These are phyloP conservation scores for Eurypyga helias DNA, from an alignment of 2,113 vertebrate species.

Conservation along the genomic window DNA sequence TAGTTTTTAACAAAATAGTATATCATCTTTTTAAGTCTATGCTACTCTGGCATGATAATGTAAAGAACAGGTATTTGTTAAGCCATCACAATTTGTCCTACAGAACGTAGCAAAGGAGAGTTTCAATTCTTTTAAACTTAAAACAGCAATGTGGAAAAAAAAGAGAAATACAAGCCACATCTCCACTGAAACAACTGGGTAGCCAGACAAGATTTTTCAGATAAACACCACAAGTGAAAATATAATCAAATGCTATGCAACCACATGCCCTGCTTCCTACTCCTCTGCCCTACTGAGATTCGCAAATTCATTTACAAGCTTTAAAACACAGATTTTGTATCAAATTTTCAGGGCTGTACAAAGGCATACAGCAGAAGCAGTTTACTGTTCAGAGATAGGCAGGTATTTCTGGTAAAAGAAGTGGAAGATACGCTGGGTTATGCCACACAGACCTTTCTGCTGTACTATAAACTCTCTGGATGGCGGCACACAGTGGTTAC, in stretches of 20 bases:
- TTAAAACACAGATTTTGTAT: neutral
- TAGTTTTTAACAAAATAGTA: neutral
- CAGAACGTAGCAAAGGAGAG: neutral
- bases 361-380: neutral
- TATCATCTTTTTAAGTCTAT: neutral
- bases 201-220: neutral
- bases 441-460: neutral
- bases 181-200: neutral
- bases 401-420: neutral
- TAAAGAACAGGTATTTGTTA: neutral
- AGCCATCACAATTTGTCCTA: neutral
- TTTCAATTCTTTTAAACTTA: neutral
- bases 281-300: neutral
- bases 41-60: neutral
- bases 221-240: neutral
- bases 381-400: neutral
- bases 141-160: neutral
- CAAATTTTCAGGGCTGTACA: neutral
- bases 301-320: neutral
- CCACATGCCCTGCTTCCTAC: neutral
- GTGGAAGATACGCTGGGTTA: neutral
- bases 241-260: neutral
- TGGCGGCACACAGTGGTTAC: neutral
- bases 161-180: neutral
- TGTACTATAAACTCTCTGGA: neutral